phyloP scores from a whole-genome alignment of 2,797 vertebrate species.

The Potorous gilbertii region DNA sequence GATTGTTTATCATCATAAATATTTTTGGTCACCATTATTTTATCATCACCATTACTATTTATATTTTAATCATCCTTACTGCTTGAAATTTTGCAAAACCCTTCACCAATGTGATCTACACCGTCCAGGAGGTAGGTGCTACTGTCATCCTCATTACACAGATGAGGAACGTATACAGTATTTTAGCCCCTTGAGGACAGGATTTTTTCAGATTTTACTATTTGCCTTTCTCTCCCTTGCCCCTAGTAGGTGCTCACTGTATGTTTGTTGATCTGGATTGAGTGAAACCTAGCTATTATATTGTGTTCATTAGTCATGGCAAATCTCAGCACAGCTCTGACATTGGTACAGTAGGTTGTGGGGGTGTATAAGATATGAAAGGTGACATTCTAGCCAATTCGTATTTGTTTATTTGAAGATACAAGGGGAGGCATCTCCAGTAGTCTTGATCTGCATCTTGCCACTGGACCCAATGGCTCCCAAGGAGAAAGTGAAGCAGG shows the following conservation, averaged over 20 bases:
- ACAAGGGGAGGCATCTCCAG: no score
- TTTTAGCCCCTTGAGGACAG: background rate
- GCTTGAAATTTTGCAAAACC: background rate
- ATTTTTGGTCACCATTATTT: no score
- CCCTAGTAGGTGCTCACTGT: background rate
- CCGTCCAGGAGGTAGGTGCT: background rate
- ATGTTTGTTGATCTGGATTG: background rate
- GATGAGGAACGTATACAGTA: background rate
- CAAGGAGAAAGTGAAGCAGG: no score
- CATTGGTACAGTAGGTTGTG: conserved; percentile 45
- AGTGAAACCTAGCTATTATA: background rate
- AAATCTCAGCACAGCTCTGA: conserved; percentile 46
- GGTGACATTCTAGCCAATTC: conserved; percentile 43
- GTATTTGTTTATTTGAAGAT: background rate
- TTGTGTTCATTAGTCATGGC: conserved; percentile 38
- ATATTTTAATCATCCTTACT: background rate
- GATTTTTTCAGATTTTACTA: no score
- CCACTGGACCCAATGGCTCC: no score
- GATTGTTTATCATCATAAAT: background rate
- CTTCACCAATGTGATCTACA: background rate
- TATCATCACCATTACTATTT: background rate
- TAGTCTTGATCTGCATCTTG: no score
- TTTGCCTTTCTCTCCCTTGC: no score
- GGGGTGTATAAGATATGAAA: conserved; percentile 24
- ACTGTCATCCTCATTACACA: background rate